These are phyloP conservation scores for Trichogramma pretiosum DNA, from an alignment of 1,140 invertebrate species.

Conservation along the genomic window DNA sequence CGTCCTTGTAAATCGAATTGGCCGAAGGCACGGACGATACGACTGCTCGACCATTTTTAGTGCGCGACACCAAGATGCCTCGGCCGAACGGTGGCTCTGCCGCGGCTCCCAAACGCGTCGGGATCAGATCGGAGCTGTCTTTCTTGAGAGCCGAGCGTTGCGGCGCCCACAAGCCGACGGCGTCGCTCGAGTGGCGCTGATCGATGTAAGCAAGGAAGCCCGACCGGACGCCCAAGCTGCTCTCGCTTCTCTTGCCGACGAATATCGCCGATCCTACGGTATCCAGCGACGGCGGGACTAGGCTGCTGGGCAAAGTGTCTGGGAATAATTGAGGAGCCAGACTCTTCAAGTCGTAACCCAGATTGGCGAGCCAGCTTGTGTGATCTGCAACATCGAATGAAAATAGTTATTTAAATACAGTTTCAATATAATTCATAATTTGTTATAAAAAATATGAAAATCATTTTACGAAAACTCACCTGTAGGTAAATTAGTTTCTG, in stretches of 20 bases:
- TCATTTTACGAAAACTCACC: conserved; percentile 44
- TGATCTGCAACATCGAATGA: conserved; percentile 56
- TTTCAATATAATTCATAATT: not conserved
- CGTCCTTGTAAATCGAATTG: conserved; percentile 81
- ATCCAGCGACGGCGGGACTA: conserved; percentile 52
- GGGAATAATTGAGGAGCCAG: conserved; percentile 76
- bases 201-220: conserved; percentile 71
- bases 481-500: conserved; percentile 59
- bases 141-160: conserved; percentile 66
- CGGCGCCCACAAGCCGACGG: conserved; percentile 60
- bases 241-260: conserved; percentile 40
- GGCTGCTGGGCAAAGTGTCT: conserved; percentile 53
- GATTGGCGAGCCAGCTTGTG: conserved; percentile 68
- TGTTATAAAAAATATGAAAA: too few species aligned
- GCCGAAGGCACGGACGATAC: conserved; percentile 79
- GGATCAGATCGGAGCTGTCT: conserved; percentile 58
- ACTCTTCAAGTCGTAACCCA: conserved; percentile 80
- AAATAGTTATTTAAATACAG: not conserved
- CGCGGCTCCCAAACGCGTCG: conserved; percentile 61
- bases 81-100: conserved; percentile 83
- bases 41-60: conserved; percentile 67
- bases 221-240: conserved; percentile 57
- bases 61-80: conserved; percentile 78
- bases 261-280: conserved; percentile 53
- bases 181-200: conserved; percentile 63